Conservation (phyloP, 2,113 vertebrate genomes). For the Actinemys pallida region DNA sequence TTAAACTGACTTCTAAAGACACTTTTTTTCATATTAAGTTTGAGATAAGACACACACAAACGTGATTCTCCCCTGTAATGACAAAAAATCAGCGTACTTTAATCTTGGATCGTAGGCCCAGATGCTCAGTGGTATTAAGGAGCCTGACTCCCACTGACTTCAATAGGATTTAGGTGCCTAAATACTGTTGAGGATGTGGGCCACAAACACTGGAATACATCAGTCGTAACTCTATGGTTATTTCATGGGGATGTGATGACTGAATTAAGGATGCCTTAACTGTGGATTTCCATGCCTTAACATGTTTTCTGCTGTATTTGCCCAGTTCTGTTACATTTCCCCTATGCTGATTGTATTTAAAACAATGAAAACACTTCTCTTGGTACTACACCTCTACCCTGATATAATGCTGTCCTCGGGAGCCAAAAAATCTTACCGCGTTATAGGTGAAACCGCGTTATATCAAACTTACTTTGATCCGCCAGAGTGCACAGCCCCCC, state of each 20-base stretch:
- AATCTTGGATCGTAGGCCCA: background rate
- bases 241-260: background rate
- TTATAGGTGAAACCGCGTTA: no score
- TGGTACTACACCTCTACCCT: background rate
- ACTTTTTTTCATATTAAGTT: background rate
- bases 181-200: background rate
- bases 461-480: no score
- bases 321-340: background rate
- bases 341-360: background rate
- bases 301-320: background rate
- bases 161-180: background rate
- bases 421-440: no score
- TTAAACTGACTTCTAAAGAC: background rate
- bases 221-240: background rate
- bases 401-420: no score
- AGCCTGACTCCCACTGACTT: background rate
- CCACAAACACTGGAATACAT: background rate
- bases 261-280: background rate
- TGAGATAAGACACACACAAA: background rate
- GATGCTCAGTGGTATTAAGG: background rate
- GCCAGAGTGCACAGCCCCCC: no score
- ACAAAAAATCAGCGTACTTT: background rate
- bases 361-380: background rate
- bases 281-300: background rate
- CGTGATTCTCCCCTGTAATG: background rate